Evolutionary conservation across 2,797 vertebrate genomes (phyloP).

Genomic region (Etheostoma nigrum): DNA sequence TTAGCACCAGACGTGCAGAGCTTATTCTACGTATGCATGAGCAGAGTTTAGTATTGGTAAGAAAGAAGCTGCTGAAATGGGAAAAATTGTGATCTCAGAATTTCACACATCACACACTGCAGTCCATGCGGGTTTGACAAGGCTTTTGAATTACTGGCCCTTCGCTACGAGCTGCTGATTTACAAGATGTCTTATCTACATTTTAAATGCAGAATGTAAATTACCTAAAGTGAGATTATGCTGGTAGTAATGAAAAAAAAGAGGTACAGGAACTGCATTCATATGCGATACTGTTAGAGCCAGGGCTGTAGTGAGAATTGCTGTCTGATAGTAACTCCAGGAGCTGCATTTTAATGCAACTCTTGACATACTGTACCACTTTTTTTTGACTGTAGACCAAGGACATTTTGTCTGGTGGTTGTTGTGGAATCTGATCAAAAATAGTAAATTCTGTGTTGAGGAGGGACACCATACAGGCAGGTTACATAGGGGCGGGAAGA

Average conservation of each 20-base stretch:
- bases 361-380: conserved; percentile 4
- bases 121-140: conserved; percentile 7
- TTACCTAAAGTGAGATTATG: not conserved
- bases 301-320: not conserved
- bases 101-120: not conserved
- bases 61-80: not conserved
- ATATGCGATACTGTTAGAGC: not conserved
- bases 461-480: conserved; percentile 8
- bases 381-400: conserved; percentile 16
- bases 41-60: not conserved
- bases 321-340: not conserved
- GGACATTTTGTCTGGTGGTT: conserved; percentile 62
- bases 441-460: conserved; percentile 36
- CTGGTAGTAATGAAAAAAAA: conserved; percentile 6
- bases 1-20: conserved; percentile 22
- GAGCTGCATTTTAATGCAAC: conserved; percentile 5
- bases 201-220: conserved; percentile 35
- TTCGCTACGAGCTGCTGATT: conserved; percentile 11
- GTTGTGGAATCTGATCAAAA: conserved; percentile 56
- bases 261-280: conserved; percentile 2
- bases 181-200: not conserved
- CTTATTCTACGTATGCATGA: conserved; percentile 27
- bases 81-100: not conserved
- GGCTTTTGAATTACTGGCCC: not conserved
- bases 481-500: conserved; percentile 8